Conservation (phyloP, 2,888 invertebrate genomes). For the Pardosa pseudoannulata region DNA sequence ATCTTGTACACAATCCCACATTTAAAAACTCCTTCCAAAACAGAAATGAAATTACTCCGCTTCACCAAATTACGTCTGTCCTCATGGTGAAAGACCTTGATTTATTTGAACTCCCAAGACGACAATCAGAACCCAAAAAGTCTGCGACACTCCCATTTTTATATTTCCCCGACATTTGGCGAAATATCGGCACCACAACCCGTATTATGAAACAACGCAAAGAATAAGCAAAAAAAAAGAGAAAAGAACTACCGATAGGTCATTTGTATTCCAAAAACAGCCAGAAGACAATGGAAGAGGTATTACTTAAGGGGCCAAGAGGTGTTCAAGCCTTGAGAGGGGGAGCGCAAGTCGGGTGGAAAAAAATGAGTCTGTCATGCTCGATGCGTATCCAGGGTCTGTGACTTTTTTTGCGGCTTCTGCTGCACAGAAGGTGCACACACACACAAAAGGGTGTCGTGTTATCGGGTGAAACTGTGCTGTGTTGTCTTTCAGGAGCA, state of each 20-base stretch:
- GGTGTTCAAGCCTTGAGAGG: conserved; percentile 15
- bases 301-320: neutral
- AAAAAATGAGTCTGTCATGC: neutral
- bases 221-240: too few species aligned
- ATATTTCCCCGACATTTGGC: neutral
- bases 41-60: too few species aligned
- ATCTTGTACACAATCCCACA: too few species aligned
- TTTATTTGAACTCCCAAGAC: too few species aligned
- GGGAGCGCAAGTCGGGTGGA: neutral
- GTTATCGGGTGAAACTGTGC: neutral
- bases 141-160: too few species aligned
- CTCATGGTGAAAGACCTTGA: too few species aligned
- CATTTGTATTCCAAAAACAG: neutral
- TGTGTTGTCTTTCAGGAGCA: neutral
- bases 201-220: neutral
- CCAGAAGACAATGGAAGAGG: neutral
- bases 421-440: too few species aligned
- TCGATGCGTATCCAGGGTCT: neutral
- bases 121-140: too few species aligned
- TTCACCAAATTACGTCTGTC: too few species aligned
- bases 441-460: neutral
- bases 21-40: too few species aligned
- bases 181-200: neutral
- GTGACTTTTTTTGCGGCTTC: too few species aligned
- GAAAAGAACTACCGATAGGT: neutral